Conservation (phyloP, 2,888 invertebrate species). For the Pristionchus exspectatus region DNA sequence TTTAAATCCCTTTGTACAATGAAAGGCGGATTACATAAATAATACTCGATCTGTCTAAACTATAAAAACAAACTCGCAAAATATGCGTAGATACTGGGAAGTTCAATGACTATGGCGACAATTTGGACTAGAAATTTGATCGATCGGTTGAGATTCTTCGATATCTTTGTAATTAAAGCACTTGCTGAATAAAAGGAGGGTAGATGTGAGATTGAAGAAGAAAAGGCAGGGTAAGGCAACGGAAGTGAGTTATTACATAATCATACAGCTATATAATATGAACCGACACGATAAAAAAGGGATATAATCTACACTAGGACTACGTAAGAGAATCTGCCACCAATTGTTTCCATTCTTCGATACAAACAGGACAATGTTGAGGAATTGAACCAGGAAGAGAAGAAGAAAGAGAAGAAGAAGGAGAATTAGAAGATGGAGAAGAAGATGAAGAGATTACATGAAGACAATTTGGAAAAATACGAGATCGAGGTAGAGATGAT, state of each 20-base stretch:
- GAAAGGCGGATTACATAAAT: not conserved
- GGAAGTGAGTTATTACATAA: not conserved
- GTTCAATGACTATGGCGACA: constrained; percentile 26
- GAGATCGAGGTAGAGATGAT: not conserved
- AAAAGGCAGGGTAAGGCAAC: not conserved
- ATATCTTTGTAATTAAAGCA: constrained; percentile 9
- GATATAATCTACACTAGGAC: not conserved
- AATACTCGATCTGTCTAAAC: not conserved
- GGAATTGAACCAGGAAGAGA: not conserved
- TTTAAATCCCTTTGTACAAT: constrained; percentile 19
- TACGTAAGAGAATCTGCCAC: constrained; percentile 12
- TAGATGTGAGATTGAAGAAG: not conserved
- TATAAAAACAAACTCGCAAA: constrained; percentile 22
- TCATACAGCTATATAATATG: not conserved
- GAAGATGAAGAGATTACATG: constrained; percentile 23
- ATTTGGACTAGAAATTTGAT: constrained; percentile 25
- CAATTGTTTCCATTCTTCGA: constrained; percentile 23
- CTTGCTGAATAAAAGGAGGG: not conserved
- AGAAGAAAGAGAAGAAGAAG: not conserved
- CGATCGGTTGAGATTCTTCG: constrained; percentile 32
- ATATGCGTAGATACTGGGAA: constrained; percentile 25
- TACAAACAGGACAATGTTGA: constrained; percentile 25
- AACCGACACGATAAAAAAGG: not conserved
- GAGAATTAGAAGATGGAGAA: not conserved
- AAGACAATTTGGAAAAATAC: constrained; percentile 30